Conservation (phyloP, 2,113 vertebrate species). For the Brachypteracias leptosomus region DNA sequence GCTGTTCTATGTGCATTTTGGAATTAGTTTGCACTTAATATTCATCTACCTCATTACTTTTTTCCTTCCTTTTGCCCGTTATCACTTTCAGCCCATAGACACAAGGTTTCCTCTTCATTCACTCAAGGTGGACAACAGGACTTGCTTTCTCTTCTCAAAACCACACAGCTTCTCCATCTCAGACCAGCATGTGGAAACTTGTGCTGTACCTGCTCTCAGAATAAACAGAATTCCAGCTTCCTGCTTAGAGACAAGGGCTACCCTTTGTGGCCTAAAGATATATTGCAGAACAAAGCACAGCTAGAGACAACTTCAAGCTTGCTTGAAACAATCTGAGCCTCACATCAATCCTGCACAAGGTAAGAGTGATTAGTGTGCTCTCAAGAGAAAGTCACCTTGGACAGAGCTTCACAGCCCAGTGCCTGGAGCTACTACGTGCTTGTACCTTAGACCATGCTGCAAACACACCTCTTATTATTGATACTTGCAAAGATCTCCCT, state of each 20-base stretch:
- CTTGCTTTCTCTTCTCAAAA: not conserved
- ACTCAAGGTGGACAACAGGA: rapidly evolving
- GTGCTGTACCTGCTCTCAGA: not conserved
- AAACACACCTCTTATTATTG: not conserved
- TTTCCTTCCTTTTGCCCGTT: not conserved
- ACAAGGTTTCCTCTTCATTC: not conserved
- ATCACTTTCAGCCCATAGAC: not conserved
- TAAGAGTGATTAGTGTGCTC: no score
- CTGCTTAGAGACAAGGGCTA: not conserved
- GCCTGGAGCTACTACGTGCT: not conserved
- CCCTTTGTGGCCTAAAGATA: not conserved
- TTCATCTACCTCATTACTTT: not conserved
- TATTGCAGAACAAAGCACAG: not conserved
- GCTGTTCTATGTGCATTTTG: not conserved
- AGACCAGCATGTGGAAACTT: not conserved
- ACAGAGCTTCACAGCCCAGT: not conserved
- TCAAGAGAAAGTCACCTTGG: not conserved
- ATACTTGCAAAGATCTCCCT: not conserved
- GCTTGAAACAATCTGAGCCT: not conserved
- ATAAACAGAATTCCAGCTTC: not conserved
- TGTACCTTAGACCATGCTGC: not conserved
- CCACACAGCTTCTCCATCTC: not conserved
- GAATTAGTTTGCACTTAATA: not conserved
- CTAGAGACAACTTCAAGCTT: not conserved
- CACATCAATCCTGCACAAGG: not conserved